Conservation (phyloP, 2,113 vertebrate genomes). For the Gobio gobio region DNA sequence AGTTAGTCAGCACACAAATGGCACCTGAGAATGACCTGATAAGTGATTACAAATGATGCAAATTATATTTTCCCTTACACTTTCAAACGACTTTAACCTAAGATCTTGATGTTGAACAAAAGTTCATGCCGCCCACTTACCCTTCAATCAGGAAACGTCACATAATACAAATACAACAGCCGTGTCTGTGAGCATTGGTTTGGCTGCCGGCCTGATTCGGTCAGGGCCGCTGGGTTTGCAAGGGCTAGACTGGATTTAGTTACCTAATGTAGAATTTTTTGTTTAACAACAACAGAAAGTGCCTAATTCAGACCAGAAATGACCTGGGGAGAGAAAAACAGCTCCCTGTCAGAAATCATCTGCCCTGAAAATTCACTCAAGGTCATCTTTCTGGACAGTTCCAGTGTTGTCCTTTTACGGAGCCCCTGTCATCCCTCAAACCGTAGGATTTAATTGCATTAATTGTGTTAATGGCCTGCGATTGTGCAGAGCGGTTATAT, state of each 20-base stretch:
- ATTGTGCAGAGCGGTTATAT: not conserved
- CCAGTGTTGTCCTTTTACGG: not conserved
- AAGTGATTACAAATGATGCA: not conserved
- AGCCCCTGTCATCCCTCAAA: constrained; percentile 38
- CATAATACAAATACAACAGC: not conserved
- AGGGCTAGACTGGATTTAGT: not conserved
- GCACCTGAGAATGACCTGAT: not conserved
- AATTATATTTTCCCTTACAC: not conserved
- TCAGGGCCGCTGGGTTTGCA: not conserved
- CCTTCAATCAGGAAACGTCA: constrained; percentile 16
- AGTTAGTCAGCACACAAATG: not conserved
- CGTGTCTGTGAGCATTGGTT: not conserved
- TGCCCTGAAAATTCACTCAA: constrained; percentile 28
- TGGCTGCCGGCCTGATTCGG: constrained; percentile 24
- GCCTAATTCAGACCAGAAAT: constrained; percentile 14
- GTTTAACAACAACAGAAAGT: constrained; percentile 23
- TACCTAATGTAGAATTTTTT: constrained; percentile 29
- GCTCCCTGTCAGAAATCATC: constrained; percentile 36
- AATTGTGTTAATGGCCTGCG: constrained; percentile 17
- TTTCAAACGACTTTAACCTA: not conserved
- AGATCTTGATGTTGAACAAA: not conserved
- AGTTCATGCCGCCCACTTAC: not conserved
- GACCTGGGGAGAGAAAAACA: constrained; percentile 7
- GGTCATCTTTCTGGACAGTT: constrained; percentile 32
- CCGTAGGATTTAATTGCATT: constrained; percentile 35